phyloP scores from a whole-genome alignment of 2,113 vertebrate genomes.

The Hippotragus niger region DNA sequence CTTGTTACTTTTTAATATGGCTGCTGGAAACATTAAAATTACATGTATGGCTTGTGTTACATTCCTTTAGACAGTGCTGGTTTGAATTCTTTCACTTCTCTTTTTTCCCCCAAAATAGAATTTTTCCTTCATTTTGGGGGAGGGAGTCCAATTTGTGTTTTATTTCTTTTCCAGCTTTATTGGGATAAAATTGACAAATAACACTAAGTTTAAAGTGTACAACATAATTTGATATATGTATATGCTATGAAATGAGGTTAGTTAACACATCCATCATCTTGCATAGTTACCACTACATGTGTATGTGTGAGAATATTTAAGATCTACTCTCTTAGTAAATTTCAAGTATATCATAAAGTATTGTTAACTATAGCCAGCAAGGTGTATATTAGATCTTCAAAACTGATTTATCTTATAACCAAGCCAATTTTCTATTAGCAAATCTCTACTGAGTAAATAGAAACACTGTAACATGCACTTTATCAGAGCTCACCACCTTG shows the following conservation, averaged over 20 bases:
- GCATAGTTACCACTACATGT: not conserved
- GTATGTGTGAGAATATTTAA: not conserved
- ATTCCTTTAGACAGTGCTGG: not conserved
- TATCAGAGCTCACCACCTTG: not conserved
- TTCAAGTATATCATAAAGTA: not conserved
- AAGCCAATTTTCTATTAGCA: not conserved
- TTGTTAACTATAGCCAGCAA: not conserved
- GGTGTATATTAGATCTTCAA: not conserved
- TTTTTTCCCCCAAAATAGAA: not conserved
- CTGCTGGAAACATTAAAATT: slow-evolving; percentile 1
- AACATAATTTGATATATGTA: not conserved
- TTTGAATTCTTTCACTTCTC: not conserved
- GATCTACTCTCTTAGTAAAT: not conserved
- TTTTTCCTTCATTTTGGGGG: not conserved
- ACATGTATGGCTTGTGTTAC: not conserved
- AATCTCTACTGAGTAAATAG: not conserved
- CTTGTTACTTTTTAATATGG: not conserved
- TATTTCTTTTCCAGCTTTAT: not conserved
- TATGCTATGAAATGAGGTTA: not conserved
- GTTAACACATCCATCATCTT: not conserved
- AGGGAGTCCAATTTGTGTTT: not conserved
- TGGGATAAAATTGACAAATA: not conserved
- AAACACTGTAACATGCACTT: not conserved
- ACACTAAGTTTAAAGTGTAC: not conserved
- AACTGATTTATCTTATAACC: not conserved